Base-by-base conservation (phyloP, 2,888 invertebrate genomes). In the Koerneria pararmatus region DNA sequence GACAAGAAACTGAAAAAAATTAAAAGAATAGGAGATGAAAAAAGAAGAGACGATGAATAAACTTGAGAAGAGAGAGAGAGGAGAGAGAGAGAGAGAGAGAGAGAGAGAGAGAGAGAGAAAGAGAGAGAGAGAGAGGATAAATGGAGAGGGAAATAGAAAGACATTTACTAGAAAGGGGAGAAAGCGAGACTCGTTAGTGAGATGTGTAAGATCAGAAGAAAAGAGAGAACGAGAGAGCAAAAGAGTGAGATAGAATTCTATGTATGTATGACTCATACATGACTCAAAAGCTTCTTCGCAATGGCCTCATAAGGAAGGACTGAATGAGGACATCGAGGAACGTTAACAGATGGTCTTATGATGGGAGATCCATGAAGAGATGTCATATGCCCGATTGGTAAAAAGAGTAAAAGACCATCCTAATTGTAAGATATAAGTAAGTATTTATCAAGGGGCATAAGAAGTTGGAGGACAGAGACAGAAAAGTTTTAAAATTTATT, bases 1-100 rank as follows among this genome's bases (percentile, higher is more conserved):
- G 61, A 66, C 65, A 67, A 60, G 66, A 70, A 64, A 63, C 61
- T 68, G 67, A 64, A 59, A 35, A 35, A 53, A 58, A 51, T 22
- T 68, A 34, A 24, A 37, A 51, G 41, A 34, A 34, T 27, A 35
- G 58, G 53, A 53, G 63, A 54, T 29, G 41, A 22, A 6, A n/a
- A 8, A n/a, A 34, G 19, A 34, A 41, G 51, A 61, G 49, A 61
- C 48, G 35, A 59, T 46, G 53, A 53, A 48, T 32, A 27, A 35
- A 56, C 27, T 48, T 3, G 22, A 35, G 27, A 49, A 51, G 11
- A 29, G 31, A 4, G 56, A 56, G 56, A 27, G 29, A 15, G 29
- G 11, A 56, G 56, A 29, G 27, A 24, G 49, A 35, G 15, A 49
- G 61, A 27, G 24, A 51, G 49, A 5, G 41, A 32, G 22, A 32